phyloP scores from a whole-genome alignment of 2,113 vertebrate genomes.

The Cinclus cinclus region DNA sequence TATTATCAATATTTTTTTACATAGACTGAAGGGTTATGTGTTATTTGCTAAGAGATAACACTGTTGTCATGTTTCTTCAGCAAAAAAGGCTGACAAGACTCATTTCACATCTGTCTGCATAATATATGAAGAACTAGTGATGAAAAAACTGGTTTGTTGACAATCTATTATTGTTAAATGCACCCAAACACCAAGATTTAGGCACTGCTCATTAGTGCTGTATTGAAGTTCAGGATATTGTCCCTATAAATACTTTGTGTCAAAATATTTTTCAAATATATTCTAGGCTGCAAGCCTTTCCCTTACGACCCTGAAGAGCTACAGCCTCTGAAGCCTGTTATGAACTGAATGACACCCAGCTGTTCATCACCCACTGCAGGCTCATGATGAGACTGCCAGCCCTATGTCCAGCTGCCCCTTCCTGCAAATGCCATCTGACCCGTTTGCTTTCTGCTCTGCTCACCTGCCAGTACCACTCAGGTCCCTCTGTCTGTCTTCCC shows the following conservation, averaged over 20 bases:
- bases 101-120: constrained; percentile 56
- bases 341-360: background rate
- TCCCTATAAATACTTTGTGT: background rate
- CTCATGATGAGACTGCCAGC: accelerated
- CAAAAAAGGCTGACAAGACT: constrained; percentile 54
- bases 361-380: background rate
- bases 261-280: background rate
- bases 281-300: background rate
- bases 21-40: background rate
- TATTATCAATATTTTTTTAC: background rate
- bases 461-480: background rate
- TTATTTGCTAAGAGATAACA: background rate
- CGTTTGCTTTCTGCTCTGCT: background rate
- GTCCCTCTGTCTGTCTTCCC: background rate
- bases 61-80: background rate
- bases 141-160: constrained; percentile 45
- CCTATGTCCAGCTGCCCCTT: background rate
- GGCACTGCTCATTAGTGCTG: constrained; percentile 38
- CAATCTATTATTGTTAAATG: constrained; percentile 37
- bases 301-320: background rate
- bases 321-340: background rate
- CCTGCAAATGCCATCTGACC: background rate
- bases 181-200: constrained; percentile 57
- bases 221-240: constrained; percentile 24
- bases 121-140: constrained; percentile 33